Evolutionary conservation across 2,888 invertebrate species (phyloP), one percentile per base, ranked within the genome.

Genomic region (Apodemia mormo): DNA sequence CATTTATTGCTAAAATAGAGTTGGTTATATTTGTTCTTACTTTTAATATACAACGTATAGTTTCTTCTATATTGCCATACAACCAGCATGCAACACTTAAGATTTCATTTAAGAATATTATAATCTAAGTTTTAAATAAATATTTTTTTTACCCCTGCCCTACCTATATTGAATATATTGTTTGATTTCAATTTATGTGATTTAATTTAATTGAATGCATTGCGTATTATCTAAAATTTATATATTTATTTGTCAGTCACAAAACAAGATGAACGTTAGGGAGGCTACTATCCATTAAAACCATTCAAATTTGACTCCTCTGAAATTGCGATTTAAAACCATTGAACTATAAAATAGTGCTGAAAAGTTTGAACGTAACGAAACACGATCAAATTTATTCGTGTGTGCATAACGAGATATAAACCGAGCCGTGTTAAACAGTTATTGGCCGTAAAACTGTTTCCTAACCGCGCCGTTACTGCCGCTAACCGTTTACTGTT

Each of bases 391-490:
- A 86, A 86, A 85, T 82, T 82, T 86, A 86, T 86, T 84, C 85
- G 80, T 82, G 81, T 83, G 84, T 81, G 82, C 78, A 80, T 79
- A 81, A 83, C 81, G 81, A 79, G 80, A 74, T 80, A 82, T 84
- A 82, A 61, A 75, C 76, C 77, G 77, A 75, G 79, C 81, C 82
- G 84, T 82, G 82, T 84, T 82, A 84, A 86, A 84, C 81, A 81
- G 86, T 87, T 87, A 88, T 86, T 78, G 84, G 79, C 71, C 82
- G 82, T 87, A 86, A 87, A 88, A 83, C 81, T 77, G 80, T 81
- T 79, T 78, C 83, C 82, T 82, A 84, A 84, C 83, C 80, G 79
- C 73, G 77, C 81, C 78, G 83, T 84, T 82, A 85, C 80, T 79
- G 81, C 82, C 81, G 81, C 82, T 82, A 85, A 85, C 81, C 80